Evolutionary conservation across 2,797 vertebrate genomes (phyloP), one percentile per base, ranked within the genome.

Genomic region (Pantherophis alleghaniensis): DNA sequence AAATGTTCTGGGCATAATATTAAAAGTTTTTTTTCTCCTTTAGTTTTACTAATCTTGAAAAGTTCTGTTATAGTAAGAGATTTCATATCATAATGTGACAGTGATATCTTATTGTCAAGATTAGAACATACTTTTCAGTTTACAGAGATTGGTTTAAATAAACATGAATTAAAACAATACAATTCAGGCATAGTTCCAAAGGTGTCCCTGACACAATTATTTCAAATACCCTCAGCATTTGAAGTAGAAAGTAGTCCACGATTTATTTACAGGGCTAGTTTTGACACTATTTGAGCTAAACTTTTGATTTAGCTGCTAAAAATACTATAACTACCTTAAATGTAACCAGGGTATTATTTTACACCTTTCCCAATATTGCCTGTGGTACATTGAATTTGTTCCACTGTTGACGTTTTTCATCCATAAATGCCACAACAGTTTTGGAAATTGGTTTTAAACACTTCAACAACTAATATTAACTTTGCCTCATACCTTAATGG

Each of bases 401-500:
- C 60, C 89, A 88, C 60, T 94, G 0, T 66, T 91, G 90, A 93
- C 91, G 66, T 91, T 95, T 95, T 95, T 96, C 95, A 92, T 96
- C 94, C 94, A 95, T 96, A 97, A 96, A 94, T 97, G 94, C 94
- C 96, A 96, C 92, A 96, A 32, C 4, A 0, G 93, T 91, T 95
- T 89, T 92, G 92, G 66, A 79, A 94, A 57, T 42, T 87, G 57
- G 86, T 87, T 96, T 94, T 95, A 88, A 95, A 94, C 92, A 87
- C 61, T 16, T 92, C 89, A 57, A 63, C 42, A 66, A 66, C 59
- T 93, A 63, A 14, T 91, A 93, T 96, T 96, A 95, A 95, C 94
- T 95, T 95, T 95, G 88, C 57, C 22, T 93, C 79, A 56, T 56
- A 93, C 94, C 88, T 93, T 93, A 94, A 93, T 92, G 90, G 94